phyloP scores from a whole-genome alignment of 2,113 vertebrate species.

The Eretmochelys imbricata region DNA sequence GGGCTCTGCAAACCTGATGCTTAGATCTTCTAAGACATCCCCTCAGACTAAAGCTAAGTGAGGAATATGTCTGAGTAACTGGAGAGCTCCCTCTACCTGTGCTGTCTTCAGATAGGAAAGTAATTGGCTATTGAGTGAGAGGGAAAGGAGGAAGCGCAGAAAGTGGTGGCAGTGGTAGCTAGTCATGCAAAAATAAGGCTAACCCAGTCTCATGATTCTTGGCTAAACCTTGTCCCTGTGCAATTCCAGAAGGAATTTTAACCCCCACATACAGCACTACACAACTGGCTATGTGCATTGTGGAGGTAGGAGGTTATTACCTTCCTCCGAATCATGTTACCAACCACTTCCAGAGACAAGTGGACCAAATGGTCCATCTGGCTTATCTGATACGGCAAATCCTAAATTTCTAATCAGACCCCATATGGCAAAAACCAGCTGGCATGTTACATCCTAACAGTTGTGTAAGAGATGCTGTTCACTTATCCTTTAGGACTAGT shows the following conservation, averaged over 20 bases:
- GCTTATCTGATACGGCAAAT: neutral
- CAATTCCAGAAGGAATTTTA: neutral
- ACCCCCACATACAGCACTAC: neutral
- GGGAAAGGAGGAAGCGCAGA: neutral
- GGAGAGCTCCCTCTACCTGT: neutral
- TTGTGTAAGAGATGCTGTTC: neutral
- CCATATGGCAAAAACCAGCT: neutral
- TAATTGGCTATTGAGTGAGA: neutral
- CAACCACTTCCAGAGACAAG: neutral
- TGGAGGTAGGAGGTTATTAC: neutral
- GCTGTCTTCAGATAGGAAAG: neutral
- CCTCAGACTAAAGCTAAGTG: neutral
- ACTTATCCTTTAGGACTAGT: no score
- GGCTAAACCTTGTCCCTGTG: neutral
- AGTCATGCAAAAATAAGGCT: neutral
- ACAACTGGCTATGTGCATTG: neutral
- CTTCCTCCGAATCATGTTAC: neutral
- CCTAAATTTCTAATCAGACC: neutral
- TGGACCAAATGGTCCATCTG: neutral
- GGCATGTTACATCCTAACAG: neutral
- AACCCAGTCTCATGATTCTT: neutral
- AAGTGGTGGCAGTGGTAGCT: neutral
- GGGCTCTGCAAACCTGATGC: neutral
- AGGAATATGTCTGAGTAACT: neutral
- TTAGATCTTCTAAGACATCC: neutral